Conservation (phyloP, 2,113 vertebrate species). For the Myrmecobius fasciatus region DNA sequence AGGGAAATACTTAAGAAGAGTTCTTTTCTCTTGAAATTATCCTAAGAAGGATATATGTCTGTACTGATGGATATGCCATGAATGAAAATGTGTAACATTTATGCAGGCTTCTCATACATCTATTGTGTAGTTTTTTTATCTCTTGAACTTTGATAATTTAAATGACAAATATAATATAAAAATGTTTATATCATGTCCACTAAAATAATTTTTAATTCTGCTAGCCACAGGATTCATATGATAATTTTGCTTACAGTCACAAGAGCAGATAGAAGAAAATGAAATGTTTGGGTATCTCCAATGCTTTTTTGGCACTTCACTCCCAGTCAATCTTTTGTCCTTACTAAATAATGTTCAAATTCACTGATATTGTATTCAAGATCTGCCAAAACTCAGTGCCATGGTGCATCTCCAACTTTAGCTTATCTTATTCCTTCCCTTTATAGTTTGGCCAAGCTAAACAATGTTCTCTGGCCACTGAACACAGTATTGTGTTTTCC, state of each 20-base stretch:
- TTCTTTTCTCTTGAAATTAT: background rate
- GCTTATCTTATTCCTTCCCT: background rate
- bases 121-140: background rate
- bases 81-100: background rate
- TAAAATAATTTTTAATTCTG: background rate
- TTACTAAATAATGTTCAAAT: background rate
- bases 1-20: background rate
- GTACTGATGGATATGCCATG: background rate
- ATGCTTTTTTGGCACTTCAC: background rate
- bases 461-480: background rate
- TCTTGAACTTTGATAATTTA: background rate
- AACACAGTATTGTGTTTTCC: background rate
- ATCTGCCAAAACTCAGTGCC: background rate
- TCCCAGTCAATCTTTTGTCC: background rate
- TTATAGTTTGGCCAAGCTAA: background rate
- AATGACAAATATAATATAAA: background rate
- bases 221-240: background rate
- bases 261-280: background rate
- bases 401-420: background rate
- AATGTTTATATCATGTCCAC: background rate
- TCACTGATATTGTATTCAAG: background rate
- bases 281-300: background rate
- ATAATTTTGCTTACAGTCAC: background rate
- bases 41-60: background rate
- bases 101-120: background rate